These are phyloP conservation scores for Cercocebus atys DNA, from an alignment of 2,113 vertebrate species.

Conservation along the genomic window DNA sequence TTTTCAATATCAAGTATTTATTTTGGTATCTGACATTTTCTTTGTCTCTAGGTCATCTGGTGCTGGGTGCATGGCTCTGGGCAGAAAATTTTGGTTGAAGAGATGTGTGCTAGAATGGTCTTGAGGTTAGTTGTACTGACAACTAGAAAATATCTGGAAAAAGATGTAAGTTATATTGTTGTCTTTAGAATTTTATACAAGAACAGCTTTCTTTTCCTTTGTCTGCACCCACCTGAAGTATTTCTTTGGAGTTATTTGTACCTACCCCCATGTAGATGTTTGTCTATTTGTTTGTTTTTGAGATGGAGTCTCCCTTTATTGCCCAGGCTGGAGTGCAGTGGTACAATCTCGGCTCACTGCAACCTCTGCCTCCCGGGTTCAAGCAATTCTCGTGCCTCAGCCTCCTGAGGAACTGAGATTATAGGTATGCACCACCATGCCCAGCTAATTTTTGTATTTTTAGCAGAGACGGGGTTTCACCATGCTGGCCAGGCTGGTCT, in stretches of 20 bases:
- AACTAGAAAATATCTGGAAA: constrained; percentile 11
- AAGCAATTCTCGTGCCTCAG: too few species aligned
- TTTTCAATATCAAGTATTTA: not conserved
- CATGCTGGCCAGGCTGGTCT: too few species aligned
- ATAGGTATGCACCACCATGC: fast-evolving
- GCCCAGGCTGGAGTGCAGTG: too few species aligned
- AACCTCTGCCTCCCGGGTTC: too few species aligned
- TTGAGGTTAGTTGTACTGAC: not conserved
- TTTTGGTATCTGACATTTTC: not conserved
- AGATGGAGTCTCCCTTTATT: too few species aligned
- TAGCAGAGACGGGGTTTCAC: too few species aligned
- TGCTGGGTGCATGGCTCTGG: not conserved
- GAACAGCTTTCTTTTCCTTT: not conserved
- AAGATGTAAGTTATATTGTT: not conserved
- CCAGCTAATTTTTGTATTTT: too few species aligned
- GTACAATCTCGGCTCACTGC: too few species aligned
- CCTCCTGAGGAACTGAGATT: too few species aligned
- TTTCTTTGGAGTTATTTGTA: not conserved
- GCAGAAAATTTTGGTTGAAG: not conserved
- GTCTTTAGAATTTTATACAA: not conserved
- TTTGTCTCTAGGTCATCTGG: not conserved
- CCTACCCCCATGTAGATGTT: not conserved
- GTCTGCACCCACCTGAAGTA: not conserved
- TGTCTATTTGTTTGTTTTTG: too few species aligned
- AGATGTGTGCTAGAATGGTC: not conserved